Evolutionary conservation across 1,140 invertebrate genomes (phyloP), one percentile per base, ranked within the genome.

Genomic region (Adelges cooleyi): DNA sequence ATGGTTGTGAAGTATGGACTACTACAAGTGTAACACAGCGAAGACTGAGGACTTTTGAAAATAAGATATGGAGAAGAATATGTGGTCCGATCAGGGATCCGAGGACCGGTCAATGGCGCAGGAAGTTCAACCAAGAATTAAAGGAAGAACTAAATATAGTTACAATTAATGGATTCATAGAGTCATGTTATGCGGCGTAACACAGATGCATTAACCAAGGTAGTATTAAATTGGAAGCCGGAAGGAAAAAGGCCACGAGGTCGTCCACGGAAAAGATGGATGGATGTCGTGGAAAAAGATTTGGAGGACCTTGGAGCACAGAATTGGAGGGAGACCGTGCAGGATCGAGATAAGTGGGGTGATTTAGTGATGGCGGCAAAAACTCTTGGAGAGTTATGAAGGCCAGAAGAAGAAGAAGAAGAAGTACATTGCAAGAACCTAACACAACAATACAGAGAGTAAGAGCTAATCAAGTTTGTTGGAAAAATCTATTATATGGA

Each of bases 1-100:
- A 49, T 15, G 48, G 48, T 23, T 49, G 48, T 23, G 48, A 49
- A 49, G 48, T 22, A 3, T 49, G 22, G 48, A 27, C 1, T 13
- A 49, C 48, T 23, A 49, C 48, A 11, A 15, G 8, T 8, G 20
- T 22, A 22, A 49, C 17, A 3, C 8, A 49, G 13, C 20, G 23
- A 22, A 49, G 23, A 22, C 13, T 49, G 10, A 23, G 23, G 48
- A 27, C 48, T 27, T 50, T 50, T 50, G 48, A 50, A 17, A 50
- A 50, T 27, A 50, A 50, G 25, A 50, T 50, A 50, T n/a, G 23
- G 48, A 50, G 48, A 50, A 50, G 25, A 27, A 17, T 50, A 50
- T 50, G 4, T 25, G 23, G 23, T 22, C 23, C 25, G 25, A 44
- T 44, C 40, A 44, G 40, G 40, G 40, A 44, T 44, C 10, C 15